Evolutionary conservation across 1,140 invertebrate species (phyloP).

Genomic region (Belonocnema kinseyi): DNA sequence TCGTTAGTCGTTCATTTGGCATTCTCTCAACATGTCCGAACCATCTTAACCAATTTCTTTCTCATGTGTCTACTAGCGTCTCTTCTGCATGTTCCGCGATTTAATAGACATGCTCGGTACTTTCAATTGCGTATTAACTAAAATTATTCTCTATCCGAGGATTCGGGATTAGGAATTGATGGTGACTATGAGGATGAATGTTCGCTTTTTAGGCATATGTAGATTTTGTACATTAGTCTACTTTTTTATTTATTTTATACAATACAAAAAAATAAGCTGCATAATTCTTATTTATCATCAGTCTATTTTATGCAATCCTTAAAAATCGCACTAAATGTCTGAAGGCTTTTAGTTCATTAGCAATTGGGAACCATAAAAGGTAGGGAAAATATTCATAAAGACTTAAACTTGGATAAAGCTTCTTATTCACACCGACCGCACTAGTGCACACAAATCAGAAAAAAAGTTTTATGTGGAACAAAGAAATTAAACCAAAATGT

Average conservation of each 20-base stretch:
- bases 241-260: constrained; percentile 37
- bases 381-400: no score
- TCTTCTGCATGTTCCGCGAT: constrained; percentile 65
- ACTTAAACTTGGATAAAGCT: not conserved
- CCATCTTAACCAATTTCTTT: no score
- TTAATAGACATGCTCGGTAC: constrained; percentile 69
- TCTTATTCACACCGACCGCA: constrained; percentile 16
- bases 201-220: constrained; percentile 46
- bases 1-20: no score
- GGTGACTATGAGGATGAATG: constrained; percentile 57
- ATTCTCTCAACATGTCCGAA: no score
- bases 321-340: not conserved
- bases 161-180: constrained; percentile 57
- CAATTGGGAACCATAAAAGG: no score
- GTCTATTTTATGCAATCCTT: constrained; percentile 37
- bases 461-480: not conserved
- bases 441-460: constrained; percentile 38
- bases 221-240: constrained; percentile 39
- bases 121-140: constrained; percentile 73
- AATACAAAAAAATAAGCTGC: constrained; percentile 40
- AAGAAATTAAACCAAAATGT: no score
- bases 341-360: no score
- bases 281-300: constrained; percentile 51
- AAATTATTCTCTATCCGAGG: constrained; percentile 57
- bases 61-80: no score